Percentiles rank a stretch among this genome's conserved stretches.
Conservation (phyloP, 1,140 invertebrate species). For the Hypsibius dujardini region DNA sequence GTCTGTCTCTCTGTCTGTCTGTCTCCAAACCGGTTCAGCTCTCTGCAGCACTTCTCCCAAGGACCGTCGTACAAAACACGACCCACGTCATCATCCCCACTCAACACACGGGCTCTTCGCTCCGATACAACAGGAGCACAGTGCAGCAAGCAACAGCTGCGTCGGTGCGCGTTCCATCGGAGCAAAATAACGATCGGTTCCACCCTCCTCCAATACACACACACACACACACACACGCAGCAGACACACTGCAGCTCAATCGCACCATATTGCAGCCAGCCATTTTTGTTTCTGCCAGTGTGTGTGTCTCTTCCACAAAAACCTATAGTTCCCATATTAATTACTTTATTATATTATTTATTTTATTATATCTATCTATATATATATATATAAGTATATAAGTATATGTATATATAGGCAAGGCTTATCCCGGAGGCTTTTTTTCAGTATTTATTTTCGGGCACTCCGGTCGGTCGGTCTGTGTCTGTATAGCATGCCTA, state of each 20-base stretch:
- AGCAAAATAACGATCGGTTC: no score
- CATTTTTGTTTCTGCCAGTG: not conserved
- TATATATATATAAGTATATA: not conserved
- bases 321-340: not conserved
- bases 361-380: not conserved
- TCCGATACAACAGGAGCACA: no score
- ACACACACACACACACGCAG: no score
- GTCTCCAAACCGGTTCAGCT: no score
- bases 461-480: not conserved
- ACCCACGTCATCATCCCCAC: no score
- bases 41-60: no score
- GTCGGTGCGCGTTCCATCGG: no score
- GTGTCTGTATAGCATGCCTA: not conserved
- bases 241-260: not conserved
- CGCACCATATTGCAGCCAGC: not conserved
- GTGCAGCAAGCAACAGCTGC: no score
- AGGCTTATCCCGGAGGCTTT: slow-evolving; percentile 13
- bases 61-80: no score
- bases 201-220: no score
- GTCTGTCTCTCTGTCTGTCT: no score
- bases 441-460: slow-evolving; percentile 15
- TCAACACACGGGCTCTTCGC: no score
- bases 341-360: not conserved
- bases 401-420: not conserved
- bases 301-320: not conserved